phyloP scores from a whole-genome alignment of 2,113 vertebrate genomes.

The Mirza zaza region DNA sequence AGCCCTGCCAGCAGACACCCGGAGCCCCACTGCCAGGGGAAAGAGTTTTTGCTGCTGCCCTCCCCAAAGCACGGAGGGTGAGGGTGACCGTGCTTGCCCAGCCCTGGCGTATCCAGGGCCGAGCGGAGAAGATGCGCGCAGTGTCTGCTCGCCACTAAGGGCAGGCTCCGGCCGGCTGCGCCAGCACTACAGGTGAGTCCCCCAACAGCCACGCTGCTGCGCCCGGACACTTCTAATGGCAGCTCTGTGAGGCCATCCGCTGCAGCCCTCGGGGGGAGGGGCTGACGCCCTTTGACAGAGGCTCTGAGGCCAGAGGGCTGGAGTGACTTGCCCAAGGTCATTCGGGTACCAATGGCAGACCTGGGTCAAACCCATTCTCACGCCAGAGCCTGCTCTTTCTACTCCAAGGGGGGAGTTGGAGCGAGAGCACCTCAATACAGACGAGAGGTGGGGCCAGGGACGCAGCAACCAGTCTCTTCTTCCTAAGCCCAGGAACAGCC shows the following conservation, averaged over 20 bases:
- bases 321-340: background rate
- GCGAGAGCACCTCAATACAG: background rate
- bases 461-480: background rate
- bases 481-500: background rate
- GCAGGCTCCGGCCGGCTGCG: background rate
- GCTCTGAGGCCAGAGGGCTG: background rate
- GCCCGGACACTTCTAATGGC: rapidly evolving
- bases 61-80: background rate
- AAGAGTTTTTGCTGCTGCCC: background rate
- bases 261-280: background rate
- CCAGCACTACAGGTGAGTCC: background rate
- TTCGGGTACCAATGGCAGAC: background rate
- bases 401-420: background rate
- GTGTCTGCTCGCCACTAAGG: background rate
- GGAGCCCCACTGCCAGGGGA: rapidly evolving
- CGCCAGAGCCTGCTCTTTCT: background rate
- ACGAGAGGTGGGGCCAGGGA: rapidly evolving
- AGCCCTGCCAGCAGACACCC: background rate
- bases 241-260: background rate
- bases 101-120: background rate
- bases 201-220: too few relatives aligned
- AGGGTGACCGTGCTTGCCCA: background rate
- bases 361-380: too few relatives aligned
- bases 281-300: rapidly evolving
- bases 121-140: rapidly evolving